A percentile compares a stretch with the other conserved stretches of the same genome.
phyloP scores from a whole-genome alignment of 2,888 invertebrate species.

The Hemistola chrysoprasaria region DNA sequence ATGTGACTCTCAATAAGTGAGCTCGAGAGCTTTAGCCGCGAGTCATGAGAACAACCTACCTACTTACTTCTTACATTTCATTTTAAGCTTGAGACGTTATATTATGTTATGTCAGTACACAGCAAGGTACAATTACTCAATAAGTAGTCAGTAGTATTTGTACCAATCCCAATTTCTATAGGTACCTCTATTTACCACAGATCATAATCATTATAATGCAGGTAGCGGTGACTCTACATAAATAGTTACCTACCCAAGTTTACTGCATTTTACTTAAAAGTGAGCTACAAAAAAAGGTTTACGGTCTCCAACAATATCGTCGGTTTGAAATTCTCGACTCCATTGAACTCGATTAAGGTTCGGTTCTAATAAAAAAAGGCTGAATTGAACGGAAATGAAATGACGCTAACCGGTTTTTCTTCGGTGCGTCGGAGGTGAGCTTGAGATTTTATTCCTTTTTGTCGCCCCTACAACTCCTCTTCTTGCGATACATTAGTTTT shows the following conservation, averaged over 20 bases:
- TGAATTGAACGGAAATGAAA: slow-evolving; percentile 80
- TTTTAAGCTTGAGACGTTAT: too few relatives aligned
- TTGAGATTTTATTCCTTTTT: slow-evolving; percentile 52
- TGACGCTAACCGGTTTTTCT: slow-evolving; percentile 75
- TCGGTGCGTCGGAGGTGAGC: slow-evolving; percentile 54
- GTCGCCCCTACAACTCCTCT: slow-evolving; percentile 42
- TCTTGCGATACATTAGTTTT: slow-evolving; percentile 32
- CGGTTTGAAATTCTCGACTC: slow-evolving; percentile 41
- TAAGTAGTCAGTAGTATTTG: too few relatives aligned
- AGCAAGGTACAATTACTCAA: too few relatives aligned
- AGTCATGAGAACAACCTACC: too few relatives aligned
- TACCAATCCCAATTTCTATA: too few relatives aligned
- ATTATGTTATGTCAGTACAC: too few relatives aligned
- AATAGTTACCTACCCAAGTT: too few relatives aligned
- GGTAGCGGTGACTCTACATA: slow-evolving; percentile 4
- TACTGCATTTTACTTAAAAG: slow-evolving; percentile 11
- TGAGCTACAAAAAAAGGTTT: slow-evolving; percentile 21
- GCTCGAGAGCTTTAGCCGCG: too few relatives aligned
- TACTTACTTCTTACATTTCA: too few relatives aligned
- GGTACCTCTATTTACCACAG: too few relatives aligned
- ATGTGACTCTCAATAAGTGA: too few relatives aligned
- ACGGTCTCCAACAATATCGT: slow-evolving; percentile 23
- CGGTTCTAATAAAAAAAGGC: slow-evolving; percentile 68
- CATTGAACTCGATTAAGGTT: slow-evolving; percentile 68
- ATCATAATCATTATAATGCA: neutral